A percentile compares a stretch with the other conserved stretches of the same genome.
Conservation (phyloP, 2,113 vertebrate genomes). For the Paramormyrops kingsleyae region DNA sequence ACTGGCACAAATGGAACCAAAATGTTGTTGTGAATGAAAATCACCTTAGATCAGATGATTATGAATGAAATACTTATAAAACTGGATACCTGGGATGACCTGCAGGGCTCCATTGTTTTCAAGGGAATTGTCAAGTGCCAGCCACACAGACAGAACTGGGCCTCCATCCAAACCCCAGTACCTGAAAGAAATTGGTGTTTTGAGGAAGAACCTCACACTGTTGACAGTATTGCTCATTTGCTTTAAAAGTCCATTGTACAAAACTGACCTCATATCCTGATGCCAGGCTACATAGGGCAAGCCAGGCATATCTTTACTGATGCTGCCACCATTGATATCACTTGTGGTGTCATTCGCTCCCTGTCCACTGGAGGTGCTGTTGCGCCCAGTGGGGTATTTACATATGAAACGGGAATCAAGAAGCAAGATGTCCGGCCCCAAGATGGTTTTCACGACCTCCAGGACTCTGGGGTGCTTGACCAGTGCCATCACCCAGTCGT, state of each 20-base stretch:
- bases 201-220: not conserved
- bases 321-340: not conserved
- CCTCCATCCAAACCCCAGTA: slow-evolving; percentile 70
- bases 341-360: not conserved
- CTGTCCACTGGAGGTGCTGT: not conserved
- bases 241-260: not conserved
- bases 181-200: slow-evolving; percentile 36
- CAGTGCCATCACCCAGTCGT: slow-evolving; percentile 60
- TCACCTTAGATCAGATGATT: not conserved
- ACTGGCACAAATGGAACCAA: not conserved
- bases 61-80: not conserved
- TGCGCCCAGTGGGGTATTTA: slow-evolving; percentile 55
- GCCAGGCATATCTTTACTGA: not conserved
- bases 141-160: slow-evolving; percentile 67
- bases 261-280: slow-evolving; percentile 63
- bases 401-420: slow-evolving; percentile 73
- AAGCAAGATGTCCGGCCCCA: slow-evolving; percentile 63
- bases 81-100: slow-evolving; percentile 65
- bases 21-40: not conserved
- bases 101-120: slow-evolving; percentile 64
- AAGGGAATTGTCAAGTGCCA: slow-evolving; percentile 63
- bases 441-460: slow-evolving; percentile 42
- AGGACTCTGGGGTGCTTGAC: slow-evolving; percentile 54
- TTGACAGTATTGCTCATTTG: not conserved
- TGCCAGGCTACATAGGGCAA: slow-evolving; percentile 55